A percentile compares a stretch with the other conserved stretches of the same genome.
These are phyloP conservation scores for Uloborus diversus DNA, from an alignment of 1,140 invertebrate species.

Conservation along the genomic window DNA sequence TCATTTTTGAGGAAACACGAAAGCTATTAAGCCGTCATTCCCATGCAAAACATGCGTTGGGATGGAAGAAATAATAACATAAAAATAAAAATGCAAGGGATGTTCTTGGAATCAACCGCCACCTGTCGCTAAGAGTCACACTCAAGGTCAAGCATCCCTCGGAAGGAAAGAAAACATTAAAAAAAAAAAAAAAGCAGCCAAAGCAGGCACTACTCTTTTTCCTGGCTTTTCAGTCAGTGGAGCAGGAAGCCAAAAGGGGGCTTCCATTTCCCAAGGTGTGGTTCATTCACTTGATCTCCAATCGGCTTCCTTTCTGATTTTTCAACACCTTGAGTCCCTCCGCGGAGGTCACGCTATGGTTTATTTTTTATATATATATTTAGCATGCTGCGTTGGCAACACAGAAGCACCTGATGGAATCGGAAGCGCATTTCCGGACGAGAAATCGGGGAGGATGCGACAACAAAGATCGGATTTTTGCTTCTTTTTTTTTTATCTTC, in stretches of 20 bases:
- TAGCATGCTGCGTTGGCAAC: not conserved
- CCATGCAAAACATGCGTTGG: no score
- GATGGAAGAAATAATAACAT: not conserved
- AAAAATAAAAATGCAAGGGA: not conserved
- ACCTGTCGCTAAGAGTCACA: not conserved
- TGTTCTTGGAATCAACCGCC: not conserved
- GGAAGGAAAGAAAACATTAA: not conserved
- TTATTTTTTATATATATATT: no score
- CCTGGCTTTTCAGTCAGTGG: conserved; percentile 47
- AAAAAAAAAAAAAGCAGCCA: not conserved
- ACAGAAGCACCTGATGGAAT: conserved; percentile 44
- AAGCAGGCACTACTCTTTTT: not conserved
- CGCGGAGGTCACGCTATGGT: conserved; percentile 26
- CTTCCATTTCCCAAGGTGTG: conserved; percentile 36
- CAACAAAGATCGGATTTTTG: conserved; percentile 30
- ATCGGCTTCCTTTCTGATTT: conserved; percentile 5
- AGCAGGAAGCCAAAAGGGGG: conserved; percentile 42
- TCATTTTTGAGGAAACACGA: no score
- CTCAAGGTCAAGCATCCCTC: not conserved
- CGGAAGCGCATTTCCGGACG: conserved; percentile 30
- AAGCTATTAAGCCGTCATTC: no score
- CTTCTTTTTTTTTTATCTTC: not conserved
- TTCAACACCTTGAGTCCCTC: conserved; percentile 24
- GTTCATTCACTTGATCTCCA: conserved; percentile 47
- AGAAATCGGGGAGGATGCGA: conserved; percentile 11